Conservation (phyloP, 2,888 invertebrate genomes). For the Ceriagrion tenellum region DNA sequence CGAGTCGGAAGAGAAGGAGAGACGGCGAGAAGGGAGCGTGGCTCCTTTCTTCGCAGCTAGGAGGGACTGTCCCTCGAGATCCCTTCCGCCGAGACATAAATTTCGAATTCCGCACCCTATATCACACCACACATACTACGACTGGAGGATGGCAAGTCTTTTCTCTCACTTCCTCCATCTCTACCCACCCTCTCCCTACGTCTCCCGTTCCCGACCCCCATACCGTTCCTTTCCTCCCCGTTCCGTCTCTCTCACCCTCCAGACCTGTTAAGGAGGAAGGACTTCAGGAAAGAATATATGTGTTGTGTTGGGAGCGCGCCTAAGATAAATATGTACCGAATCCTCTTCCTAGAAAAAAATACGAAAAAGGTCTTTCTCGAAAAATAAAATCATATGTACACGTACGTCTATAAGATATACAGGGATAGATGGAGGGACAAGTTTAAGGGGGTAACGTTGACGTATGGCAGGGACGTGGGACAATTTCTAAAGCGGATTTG, state of each 20-base stretch:
- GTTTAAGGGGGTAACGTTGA: constrained; percentile 22
- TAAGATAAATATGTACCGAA: neutral
- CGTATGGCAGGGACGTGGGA: constrained; percentile 4
- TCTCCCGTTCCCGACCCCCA: too few species aligned
- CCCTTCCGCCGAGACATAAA: constrained; percentile 49
- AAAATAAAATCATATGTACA: neutral
- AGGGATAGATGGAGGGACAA: constrained; percentile 9
- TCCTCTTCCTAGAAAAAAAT: neutral
- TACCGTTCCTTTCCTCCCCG: neutral
- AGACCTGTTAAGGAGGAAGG: too few species aligned
- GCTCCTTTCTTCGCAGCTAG: constrained; percentile 38
- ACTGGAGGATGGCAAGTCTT: constrained; percentile 19
- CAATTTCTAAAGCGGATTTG: constrained; percentile 13
- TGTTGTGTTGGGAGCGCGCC: neutral
- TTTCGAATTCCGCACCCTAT: constrained; percentile 54
- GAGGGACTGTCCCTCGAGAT: constrained; percentile 28
- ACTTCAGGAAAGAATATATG: neutral
- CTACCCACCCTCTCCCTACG: neutral
- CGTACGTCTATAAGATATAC: neutral
- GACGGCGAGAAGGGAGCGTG: neutral
- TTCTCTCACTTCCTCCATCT: neutral
- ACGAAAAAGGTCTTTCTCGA: neutral
- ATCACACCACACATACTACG: constrained; percentile 41
- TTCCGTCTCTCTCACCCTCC: too few species aligned
- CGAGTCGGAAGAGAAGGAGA: neutral